These are phyloP conservation scores for Drosophila kepulauana DNA, from an alignment of 1,140 invertebrate genomes.

Conservation along the genomic window DNA sequence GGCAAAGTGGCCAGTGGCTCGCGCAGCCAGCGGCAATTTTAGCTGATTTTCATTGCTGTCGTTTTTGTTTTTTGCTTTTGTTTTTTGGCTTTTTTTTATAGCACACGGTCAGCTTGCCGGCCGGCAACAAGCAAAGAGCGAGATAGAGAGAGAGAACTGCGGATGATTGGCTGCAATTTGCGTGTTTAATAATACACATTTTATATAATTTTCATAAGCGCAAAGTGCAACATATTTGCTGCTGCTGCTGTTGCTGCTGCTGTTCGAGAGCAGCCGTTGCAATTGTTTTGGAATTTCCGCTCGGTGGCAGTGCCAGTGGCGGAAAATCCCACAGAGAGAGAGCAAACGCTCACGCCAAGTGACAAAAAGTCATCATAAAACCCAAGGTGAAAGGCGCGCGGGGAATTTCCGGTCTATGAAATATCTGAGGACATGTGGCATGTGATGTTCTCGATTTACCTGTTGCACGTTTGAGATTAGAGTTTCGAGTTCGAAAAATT, in stretches of 20 bases:
- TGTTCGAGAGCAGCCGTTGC: constrained; percentile 2
- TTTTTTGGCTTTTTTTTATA: constrained; percentile 64
- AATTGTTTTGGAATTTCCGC: constrained; percentile 62
- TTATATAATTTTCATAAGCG: constrained; percentile 49
- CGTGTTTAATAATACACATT: constrained; percentile 60
- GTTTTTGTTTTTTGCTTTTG: constrained; percentile 46
- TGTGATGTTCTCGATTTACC: constrained; percentile 16
- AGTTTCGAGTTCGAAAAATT: constrained; percentile 6
- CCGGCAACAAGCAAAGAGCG: constrained; percentile 43
- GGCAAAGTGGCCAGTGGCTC: constrained; percentile 53
- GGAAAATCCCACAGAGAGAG: constrained; percentile 53
- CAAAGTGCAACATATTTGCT: constrained; percentile 10
- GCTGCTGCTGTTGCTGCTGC: background rate
- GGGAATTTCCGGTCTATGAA: constrained; percentile 75
- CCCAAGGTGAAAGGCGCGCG: constrained; percentile 37
- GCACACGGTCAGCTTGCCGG: constrained; percentile 80
- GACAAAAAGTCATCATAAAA: constrained; percentile 72
- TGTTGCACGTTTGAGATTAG: constrained; percentile 58
- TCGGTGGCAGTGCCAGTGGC: constrained; percentile 25
- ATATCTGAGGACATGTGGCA: constrained; percentile 62
- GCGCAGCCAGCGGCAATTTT: constrained; percentile 62
- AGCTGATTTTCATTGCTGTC: constrained; percentile 46
- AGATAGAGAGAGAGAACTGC: constrained; percentile 4
- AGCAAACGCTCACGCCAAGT: constrained; percentile 64
- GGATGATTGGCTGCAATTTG: constrained; percentile 71